A percentile compares a stretch with the other conserved stretches of the same genome.
Conservation (phyloP, 2,797 vertebrate species). For the Sarcophilus harrisii region DNA sequence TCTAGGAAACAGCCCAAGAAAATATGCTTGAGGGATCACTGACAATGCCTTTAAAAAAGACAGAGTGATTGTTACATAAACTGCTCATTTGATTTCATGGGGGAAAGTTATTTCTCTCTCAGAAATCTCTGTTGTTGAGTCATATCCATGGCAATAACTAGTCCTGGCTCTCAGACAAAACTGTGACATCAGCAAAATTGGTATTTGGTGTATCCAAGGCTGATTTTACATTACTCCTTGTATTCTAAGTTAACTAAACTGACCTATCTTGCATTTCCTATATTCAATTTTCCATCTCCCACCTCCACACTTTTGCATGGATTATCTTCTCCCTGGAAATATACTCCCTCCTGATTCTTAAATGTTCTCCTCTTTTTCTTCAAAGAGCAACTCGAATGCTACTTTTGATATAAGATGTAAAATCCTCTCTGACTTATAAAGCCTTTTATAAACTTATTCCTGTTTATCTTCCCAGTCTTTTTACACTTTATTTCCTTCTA, state of each 20-base stretch:
- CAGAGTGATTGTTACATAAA: neutral
- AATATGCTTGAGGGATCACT: neutral
- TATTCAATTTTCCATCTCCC: neutral
- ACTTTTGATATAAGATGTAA: neutral
- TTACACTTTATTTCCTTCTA: neutral
- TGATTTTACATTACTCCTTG: neutral
- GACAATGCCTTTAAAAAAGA: neutral
- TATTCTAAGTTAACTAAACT: neutral
- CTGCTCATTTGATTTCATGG: neutral
- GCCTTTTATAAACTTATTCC: neutral
- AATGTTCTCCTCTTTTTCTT: neutral
- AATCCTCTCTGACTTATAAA: neutral
- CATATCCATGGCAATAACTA: neutral
- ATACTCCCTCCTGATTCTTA: neutral
- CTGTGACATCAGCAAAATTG: neutral
- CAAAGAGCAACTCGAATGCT: neutral
- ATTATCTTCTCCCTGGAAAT: neutral
- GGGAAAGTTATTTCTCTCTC: neutral
- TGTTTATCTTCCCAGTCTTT: neutral
- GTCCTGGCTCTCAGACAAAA: neutral
- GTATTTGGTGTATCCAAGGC: neutral
- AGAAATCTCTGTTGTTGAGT: slow-evolving; percentile 1
- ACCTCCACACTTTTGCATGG: neutral
- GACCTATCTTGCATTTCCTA: neutral
- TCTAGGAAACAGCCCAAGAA: neutral